Percentiles rank a stretch among this genome's conserved stretches.
Conservation (phyloP, 2,888 invertebrate species). For the Nomada ruficornis region DNA sequence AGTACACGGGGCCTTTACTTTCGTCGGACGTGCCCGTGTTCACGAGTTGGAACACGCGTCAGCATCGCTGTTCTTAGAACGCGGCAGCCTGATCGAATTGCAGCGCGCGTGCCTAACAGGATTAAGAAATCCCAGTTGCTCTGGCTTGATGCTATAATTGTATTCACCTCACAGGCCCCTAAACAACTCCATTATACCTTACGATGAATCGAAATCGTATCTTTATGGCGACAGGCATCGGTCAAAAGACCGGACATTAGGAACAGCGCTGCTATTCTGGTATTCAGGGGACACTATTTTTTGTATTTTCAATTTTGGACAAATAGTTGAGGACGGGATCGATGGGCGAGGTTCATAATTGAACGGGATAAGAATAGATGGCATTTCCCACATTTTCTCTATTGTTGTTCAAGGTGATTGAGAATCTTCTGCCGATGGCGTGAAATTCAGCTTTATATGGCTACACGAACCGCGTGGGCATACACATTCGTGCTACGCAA, state of each 20-base stretch:
- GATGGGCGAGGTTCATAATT: not conserved
- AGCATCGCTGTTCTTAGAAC: constrained; percentile 32
- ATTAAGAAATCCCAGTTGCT: constrained; percentile 58
- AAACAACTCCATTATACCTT: constrained; percentile 59
- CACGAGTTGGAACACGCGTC: constrained; percentile 41
- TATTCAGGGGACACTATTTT: too few relatives aligned
- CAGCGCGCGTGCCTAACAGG: constrained; percentile 58
- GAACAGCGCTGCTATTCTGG: too few relatives aligned
- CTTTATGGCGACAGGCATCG: constrained; percentile 11
- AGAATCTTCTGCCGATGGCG: not conserved
- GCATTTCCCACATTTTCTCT: not conserved
- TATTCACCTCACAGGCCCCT: constrained; percentile 49
- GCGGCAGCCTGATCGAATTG: constrained; percentile 62
- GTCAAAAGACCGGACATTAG: not conserved
- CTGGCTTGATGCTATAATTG: constrained; percentile 31
- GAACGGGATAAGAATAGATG: not conserved
- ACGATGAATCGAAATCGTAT: constrained; percentile 41
- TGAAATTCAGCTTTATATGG: constrained; percentile 6
- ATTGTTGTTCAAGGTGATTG: not conserved
- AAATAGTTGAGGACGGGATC: not conserved
- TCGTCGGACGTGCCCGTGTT: constrained; percentile 54
- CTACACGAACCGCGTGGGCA: constrained; percentile 15
- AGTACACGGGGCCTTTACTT: constrained; percentile 35
- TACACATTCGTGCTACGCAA: constrained; percentile 43
- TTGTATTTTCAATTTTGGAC: not conserved